Conservation (phyloP, 1,140 invertebrate genomes). For the Hyles vespertilio region DNA sequence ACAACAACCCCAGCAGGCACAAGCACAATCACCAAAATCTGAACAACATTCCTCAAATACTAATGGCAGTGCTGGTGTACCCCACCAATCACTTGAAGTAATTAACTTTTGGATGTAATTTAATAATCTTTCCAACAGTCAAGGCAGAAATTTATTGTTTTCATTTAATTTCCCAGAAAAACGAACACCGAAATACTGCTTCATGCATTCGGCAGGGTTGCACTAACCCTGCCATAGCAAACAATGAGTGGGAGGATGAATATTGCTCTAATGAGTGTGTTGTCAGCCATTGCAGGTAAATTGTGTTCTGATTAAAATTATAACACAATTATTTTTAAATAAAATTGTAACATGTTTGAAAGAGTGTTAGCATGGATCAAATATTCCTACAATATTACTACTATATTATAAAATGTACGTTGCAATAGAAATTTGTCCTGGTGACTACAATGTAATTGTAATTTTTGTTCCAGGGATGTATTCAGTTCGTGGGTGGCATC, state of each 20-base stretch:
- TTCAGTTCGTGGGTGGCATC: conserved; percentile 92
- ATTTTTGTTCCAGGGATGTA: conserved; percentile 83
- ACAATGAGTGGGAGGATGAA: conserved; percentile 97
- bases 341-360: too few relatives aligned
- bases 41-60: conserved; percentile 47
- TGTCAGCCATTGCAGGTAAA: conserved; percentile 93
- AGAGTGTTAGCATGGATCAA: too few relatives aligned
- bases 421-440: too few relatives aligned
- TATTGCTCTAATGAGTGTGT: conserved; percentile 99
- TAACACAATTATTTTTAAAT: too few relatives aligned
- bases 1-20: conserved; percentile 28
- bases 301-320: too few relatives aligned
- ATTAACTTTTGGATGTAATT: conserved; percentile 10
- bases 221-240: conserved; percentile 91
- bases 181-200: conserved; percentile 76
- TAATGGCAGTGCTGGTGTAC: conserved; percentile 53
- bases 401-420: too few relatives aligned
- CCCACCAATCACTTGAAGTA: conserved; percentile 59
- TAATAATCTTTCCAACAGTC: too few relatives aligned
- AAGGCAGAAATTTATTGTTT: not conserved
- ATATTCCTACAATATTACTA: too few relatives aligned
- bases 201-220: conserved; percentile 93
- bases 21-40: conserved; percentile 37
- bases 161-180: conserved; percentile 48
- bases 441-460: not conserved